Evolutionary conservation across 2,888 invertebrate species (phyloP).

Genomic region (Ochropleura leucogaster): DNA sequence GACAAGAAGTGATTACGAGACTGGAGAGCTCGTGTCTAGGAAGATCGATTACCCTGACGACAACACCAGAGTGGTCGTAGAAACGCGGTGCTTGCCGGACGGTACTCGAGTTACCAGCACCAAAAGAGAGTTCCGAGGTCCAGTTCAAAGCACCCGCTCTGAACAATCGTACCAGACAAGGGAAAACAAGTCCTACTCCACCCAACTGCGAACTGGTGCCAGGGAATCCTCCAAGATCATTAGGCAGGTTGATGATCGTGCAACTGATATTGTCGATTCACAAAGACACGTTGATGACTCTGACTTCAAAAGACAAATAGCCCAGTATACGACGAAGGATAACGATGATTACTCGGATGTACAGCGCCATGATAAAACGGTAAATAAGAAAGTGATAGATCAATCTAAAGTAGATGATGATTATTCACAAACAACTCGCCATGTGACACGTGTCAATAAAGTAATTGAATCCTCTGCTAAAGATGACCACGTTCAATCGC

Average conservation of each 20-base stretch:
- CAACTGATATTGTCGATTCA: constrained; percentile 79
- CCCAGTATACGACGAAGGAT: constrained; percentile 64
- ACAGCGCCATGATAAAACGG: constrained; percentile 59
- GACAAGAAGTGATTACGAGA: constrained; percentile 71
- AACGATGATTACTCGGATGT: constrained; percentile 65
- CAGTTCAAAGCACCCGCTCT: constrained; percentile 79
- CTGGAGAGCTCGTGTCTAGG: constrained; percentile 89
- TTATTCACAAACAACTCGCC: constrained; percentile 56
- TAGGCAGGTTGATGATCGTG: constrained; percentile 71
- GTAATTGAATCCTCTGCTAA: constrained; percentile 62
- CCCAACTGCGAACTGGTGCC: constrained; percentile 75
- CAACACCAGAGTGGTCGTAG: constrained; percentile 92
- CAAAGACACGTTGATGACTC: constrained; percentile 81
- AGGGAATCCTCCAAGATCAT: constrained; percentile 76
- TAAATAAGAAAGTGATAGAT: constrained; percentile 61
- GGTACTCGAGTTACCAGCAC: constrained; percentile 93
- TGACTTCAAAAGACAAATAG: constrained; percentile 77
- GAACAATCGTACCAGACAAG: constrained; percentile 79
- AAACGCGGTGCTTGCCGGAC: constrained; percentile 92
- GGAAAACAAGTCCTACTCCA: constrained; percentile 78
- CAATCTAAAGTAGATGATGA: constrained; percentile 62
- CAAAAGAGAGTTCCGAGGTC: constrained; percentile 91
- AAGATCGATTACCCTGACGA: constrained; percentile 92
- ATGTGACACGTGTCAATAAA: constrained; percentile 62
- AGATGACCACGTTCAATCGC: constrained; percentile 59